These are phyloP conservation scores for Orchestia grillus DNA, from an alignment of 1,140 invertebrate genomes.

Conservation along the genomic window DNA sequence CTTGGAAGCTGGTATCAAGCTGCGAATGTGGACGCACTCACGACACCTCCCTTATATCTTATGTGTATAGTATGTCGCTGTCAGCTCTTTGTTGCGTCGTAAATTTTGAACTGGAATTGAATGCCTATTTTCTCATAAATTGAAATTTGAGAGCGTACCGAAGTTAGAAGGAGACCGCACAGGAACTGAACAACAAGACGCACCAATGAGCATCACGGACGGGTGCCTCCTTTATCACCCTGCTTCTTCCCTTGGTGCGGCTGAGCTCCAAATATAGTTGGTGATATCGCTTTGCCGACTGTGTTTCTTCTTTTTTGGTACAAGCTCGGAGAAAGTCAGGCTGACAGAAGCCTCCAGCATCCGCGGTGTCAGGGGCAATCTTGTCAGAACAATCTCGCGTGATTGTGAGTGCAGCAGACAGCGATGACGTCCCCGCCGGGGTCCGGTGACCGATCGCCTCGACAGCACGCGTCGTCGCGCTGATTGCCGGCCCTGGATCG, in stretches of 20 bases:
- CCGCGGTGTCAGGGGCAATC: slow-evolving; percentile 7
- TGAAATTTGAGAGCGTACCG: neutral
- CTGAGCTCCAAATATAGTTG: neutral
- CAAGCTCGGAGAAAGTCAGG: neutral
- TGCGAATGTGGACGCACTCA: neutral
- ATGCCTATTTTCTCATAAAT: neutral
- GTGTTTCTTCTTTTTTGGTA: neutral
- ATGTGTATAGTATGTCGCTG: neutral
- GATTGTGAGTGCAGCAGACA: slow-evolving; percentile 38
- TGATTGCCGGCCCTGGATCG: neutral
- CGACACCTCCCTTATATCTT: neutral
- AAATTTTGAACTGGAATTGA: neutral
- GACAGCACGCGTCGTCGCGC: neutral
- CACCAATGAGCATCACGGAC: neutral
- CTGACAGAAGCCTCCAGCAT: slow-evolving; percentile 20
- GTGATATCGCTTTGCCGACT: neutral
- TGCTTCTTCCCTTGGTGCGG: neutral
- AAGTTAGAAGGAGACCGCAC: neutral
- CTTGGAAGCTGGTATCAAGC: neutral
- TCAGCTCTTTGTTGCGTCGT: neutral
- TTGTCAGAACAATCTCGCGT: slow-evolving; percentile 8
- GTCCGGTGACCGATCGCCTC: neutral
- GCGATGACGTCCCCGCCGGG: neutral
- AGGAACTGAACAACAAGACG: neutral
- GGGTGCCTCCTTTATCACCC: neutral